phyloP scores from a whole-genome alignment of 2,888 invertebrate genomes.

The Spisula subtruncata region DNA sequence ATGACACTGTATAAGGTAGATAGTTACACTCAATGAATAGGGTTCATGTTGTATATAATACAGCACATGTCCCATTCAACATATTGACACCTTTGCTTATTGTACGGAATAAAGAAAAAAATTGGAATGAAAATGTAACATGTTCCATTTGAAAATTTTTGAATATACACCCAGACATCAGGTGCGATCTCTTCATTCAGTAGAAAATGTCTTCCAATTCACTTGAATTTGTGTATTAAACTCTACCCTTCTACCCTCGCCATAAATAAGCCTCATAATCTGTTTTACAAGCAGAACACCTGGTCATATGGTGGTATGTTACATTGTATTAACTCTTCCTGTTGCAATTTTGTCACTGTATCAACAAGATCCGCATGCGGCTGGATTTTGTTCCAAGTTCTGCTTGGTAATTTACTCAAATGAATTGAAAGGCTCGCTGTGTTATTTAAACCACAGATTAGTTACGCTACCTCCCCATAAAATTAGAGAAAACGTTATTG shows the following conservation, averaged over 20 bases:
- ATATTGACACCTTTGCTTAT: not conserved
- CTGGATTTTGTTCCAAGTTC: conserved; percentile 55
- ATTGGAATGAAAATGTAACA: not conserved
- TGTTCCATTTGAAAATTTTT: too few species aligned
- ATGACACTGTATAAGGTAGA: not conserved
- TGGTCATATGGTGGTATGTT: conserved; percentile 58
- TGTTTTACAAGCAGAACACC: conserved; percentile 55
- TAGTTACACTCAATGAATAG: not conserved
- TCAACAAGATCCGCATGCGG: conserved; percentile 41
- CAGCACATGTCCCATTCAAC: not conserved
- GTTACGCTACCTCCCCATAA: conserved; percentile 47
- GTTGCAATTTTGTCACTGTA: conserved; percentile 46
- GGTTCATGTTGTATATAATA: not conserved
- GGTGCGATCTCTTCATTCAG: not conserved
- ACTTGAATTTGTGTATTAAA: conserved; percentile 15
- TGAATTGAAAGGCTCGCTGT: conserved; percentile 30
- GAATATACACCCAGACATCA: not conserved
- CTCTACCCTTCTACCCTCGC: not conserved
- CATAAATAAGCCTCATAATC: conserved; percentile 12
- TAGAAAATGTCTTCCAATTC: conserved; percentile 9
- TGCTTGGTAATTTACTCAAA: conserved; percentile 44
- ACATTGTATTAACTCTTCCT: conserved; percentile 66
- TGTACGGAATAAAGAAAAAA: not conserved
- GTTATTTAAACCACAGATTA: conserved; percentile 60
- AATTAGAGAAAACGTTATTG: conserved; percentile 40